phyloP scores from a whole-genome alignment of 2,888 invertebrate species.

The Orthosia gracilis region DNA sequence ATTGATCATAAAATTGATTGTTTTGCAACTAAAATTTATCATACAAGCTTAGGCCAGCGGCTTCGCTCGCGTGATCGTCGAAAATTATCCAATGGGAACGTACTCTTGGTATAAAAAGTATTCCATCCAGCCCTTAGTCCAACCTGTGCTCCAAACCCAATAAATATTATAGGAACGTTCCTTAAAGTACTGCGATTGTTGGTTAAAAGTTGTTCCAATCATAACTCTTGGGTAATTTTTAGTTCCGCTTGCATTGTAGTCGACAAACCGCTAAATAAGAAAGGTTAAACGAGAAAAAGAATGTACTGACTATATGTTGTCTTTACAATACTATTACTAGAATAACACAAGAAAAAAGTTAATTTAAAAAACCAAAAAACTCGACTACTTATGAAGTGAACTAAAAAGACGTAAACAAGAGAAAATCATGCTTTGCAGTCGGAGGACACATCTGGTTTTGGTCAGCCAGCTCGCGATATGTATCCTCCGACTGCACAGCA shows the following conservation, averaged over 20 bases:
- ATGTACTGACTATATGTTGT: too few relatives aligned
- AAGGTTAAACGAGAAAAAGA: background rate
- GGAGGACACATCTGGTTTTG: too few relatives aligned
- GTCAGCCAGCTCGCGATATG: too few relatives aligned
- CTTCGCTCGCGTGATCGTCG: background rate
- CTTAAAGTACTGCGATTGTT: background rate
- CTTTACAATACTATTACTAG: too few relatives aligned
- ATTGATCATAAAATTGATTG: background rate
- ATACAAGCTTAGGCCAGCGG: background rate
- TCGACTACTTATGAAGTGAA: too few relatives aligned
- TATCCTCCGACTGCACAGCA: too few relatives aligned
- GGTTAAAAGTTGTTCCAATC: background rate
- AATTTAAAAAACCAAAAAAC: too few relatives aligned
- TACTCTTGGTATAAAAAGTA: background rate
- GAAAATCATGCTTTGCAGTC: too few relatives aligned
- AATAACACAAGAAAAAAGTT: too few relatives aligned
- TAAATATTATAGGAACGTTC: background rate
- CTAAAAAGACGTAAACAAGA: too few relatives aligned
- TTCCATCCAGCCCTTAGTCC: background rate
- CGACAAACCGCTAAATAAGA: background rate
- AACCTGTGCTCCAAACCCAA: too few relatives aligned
- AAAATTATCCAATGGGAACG: background rate
- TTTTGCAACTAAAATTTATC: background rate
- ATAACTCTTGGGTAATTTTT: background rate
- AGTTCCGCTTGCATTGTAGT: background rate